phyloP scores from a whole-genome alignment of 2,797 vertebrate genomes.

The Protosalanx chinensis region DNA sequence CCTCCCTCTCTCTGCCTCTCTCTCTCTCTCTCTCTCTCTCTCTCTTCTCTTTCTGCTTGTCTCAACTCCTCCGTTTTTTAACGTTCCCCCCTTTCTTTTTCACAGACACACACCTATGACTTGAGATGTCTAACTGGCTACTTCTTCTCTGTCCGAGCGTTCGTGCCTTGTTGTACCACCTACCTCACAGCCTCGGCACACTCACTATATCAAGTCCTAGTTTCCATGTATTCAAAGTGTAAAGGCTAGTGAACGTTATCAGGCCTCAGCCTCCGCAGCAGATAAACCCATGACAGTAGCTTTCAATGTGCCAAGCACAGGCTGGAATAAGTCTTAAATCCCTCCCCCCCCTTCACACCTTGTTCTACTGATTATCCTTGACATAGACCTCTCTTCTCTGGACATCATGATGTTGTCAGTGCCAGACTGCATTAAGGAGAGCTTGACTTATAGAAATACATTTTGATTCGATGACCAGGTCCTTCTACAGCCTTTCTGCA shows the following conservation, averaged over 20 bases:
- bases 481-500: too few relatives aligned
- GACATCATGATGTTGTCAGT: too few relatives aligned
- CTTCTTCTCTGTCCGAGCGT: background rate
- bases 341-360: background rate
- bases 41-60: background rate
- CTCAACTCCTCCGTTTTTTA: background rate
- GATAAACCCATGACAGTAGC: slow-evolving; percentile 20
- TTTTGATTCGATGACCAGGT: too few relatives aligned
- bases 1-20: background rate
- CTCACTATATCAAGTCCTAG: slow-evolving; percentile 36
- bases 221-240: slow-evolving; percentile 68
- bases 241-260: slow-evolving; percentile 50
- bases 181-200: background rate
- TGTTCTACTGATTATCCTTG: too few relatives aligned
- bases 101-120: background rate
- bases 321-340: background rate
- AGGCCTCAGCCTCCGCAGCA: slow-evolving; percentile 11
- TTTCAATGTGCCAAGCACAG: background rate
- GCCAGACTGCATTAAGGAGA: too few relatives aligned
- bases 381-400: too few relatives aligned
- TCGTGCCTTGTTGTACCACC: background rate
- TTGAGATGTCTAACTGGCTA: background rate
- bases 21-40: background rate
- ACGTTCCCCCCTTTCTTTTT: background rate
- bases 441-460: too few relatives aligned